Evolutionary conservation across 1,140 invertebrate species (phyloP).

Genomic region (Maconellicoccus hirsutus): DNA sequence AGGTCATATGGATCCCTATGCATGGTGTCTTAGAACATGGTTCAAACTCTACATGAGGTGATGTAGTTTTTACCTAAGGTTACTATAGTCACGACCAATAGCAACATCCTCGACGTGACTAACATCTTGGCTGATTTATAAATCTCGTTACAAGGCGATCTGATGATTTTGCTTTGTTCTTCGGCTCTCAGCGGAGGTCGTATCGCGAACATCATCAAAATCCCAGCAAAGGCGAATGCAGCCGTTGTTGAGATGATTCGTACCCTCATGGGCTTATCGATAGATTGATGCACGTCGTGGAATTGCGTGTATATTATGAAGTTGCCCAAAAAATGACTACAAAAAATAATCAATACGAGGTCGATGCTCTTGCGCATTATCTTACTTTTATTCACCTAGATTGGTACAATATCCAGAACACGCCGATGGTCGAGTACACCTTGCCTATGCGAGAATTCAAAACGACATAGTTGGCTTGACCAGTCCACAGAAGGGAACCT

Average conservation of each 20-base stretch:
- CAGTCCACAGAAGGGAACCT: slow-evolving; percentile 79
- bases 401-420: slow-evolving; percentile 93
- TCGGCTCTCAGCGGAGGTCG: neutral
- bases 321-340: slow-evolving; percentile 83
- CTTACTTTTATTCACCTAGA: slow-evolving; percentile 47
- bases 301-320: slow-evolving; percentile 86
- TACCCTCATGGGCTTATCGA: slow-evolving; percentile 31
- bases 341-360: slow-evolving; percentile 33
- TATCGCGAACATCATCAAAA: neutral
- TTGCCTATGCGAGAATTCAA: slow-evolving; percentile 75
- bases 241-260: neutral
- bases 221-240: neutral
- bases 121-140: neutral
- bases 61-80: neutral
- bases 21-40: no score
- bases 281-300: slow-evolving; percentile 49
- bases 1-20: neutral
- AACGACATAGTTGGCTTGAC: slow-evolving; percentile 86
- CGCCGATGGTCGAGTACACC: slow-evolving; percentile 81
- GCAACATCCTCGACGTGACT: neutral
- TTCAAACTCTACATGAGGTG: no score
- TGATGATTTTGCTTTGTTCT: neutral
- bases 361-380: no score
- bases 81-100: neutral
- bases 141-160: neutral